Conservation (phyloP, 2,113 vertebrate species). For the Sinosuthora webbiana region DNA sequence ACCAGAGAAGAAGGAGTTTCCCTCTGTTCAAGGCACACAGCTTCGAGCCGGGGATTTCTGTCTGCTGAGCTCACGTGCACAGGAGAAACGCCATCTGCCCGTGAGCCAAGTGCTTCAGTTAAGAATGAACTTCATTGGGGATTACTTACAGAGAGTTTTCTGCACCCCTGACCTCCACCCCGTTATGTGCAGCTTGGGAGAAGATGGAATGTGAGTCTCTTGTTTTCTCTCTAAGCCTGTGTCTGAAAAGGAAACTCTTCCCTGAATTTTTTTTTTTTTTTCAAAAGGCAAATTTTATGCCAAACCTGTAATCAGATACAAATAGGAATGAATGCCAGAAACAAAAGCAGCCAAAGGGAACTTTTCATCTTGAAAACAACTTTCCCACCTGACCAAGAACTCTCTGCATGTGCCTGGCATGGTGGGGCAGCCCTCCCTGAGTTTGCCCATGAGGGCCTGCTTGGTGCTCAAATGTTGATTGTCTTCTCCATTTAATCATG, state of each 20-base stretch:
- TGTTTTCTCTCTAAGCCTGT: neutral
- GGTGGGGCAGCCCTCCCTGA: neutral
- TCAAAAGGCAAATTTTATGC: neutral
- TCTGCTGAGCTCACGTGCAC: neutral
- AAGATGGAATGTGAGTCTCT: neutral
- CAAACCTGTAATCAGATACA: conserved; percentile 7
- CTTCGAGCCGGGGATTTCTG: neutral
- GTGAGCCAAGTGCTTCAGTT: neutral
- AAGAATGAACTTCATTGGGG: neutral
- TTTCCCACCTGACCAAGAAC: conserved; percentile 4
- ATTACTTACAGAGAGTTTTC: conserved; percentile 15
- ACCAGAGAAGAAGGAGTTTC: neutral
- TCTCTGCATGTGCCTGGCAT: neutral
- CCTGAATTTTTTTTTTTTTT: neutral
- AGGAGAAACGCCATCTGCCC: neutral
- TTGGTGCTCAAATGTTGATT: neutral
- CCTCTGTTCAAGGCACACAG: neutral
- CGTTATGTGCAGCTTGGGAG: neutral
- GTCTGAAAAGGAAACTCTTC: neutral
- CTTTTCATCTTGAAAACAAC: conserved; percentile 6
- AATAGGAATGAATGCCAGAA: neutral
- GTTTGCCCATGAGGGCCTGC: neutral
- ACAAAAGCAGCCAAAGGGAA: neutral
- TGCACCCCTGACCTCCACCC: neutral
- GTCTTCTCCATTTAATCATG: neutral